Evolutionary conservation across 1,140 invertebrate species (phyloP).

Genomic region (Drosophila insularis): DNA sequence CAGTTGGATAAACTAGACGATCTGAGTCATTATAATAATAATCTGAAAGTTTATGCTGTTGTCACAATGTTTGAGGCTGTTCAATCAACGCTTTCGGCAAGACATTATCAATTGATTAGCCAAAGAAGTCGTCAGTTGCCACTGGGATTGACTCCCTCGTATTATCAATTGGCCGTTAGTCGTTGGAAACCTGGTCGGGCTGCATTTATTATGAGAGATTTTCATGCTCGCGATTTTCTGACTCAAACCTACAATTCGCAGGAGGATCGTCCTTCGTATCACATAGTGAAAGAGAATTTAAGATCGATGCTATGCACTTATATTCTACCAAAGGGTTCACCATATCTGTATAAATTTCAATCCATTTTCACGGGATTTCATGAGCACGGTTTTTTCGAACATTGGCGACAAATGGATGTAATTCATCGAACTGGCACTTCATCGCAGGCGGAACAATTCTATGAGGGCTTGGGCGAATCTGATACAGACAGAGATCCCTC

Average conservation of each 20-base stretch:
- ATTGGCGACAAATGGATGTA: constrained; percentile 61
- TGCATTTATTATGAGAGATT: constrained; percentile 64
- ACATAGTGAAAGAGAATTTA: constrained; percentile 72
- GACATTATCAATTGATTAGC: constrained; percentile 43
- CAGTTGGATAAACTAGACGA: constrained; percentile 59
- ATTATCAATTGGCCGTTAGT: constrained; percentile 39
- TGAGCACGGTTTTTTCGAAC: constrained; percentile 65
- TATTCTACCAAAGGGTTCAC: constrained; percentile 63
- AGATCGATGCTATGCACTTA: constrained; percentile 69
- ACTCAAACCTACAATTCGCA: constrained; percentile 57
- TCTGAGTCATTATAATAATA: constrained; percentile 1
- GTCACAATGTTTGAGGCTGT: constrained; percentile 59
- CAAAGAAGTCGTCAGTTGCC: constrained; percentile 20
- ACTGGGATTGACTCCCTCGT: constrained; percentile 17
- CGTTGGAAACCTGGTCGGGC: constrained; percentile 23
- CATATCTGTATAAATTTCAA: constrained; percentile 71
- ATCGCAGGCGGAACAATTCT: constrained; percentile 57
- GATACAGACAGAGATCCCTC: constrained; percentile 45
- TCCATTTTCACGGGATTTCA: constrained; percentile 46
- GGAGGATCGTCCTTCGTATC: constrained; percentile 57
- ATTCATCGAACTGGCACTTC: constrained; percentile 27
- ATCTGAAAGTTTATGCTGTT: constrained; percentile 53
- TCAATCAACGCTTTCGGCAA: constrained; percentile 29
- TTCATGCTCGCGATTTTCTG: constrained; percentile 63
- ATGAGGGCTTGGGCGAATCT: constrained; percentile 51